Evolutionary conservation across 2,888 invertebrate genomes (phyloP), one percentile per base, ranked within the genome.

Genomic region (Nebria brevicollis): DNA sequence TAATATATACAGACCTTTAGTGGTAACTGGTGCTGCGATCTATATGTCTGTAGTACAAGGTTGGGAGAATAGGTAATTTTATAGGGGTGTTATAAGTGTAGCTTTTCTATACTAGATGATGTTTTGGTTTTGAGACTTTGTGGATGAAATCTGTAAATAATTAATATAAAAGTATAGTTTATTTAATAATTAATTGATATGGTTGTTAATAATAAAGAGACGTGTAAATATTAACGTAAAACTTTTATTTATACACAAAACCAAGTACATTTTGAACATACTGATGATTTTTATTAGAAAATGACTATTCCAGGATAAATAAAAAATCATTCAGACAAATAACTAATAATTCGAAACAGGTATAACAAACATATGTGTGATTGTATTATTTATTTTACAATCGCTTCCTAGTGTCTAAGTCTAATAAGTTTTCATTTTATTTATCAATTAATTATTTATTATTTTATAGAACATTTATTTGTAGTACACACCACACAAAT

Each of bases 381-480:
- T 77, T 81, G 81, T 76, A 54, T 75, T 20, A 20, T 75, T 81
- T 80, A 81, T 81, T 81, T 76, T 81, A 77, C 81, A 81, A 77
- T 64, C 81, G 70, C 43, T 76, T 76, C 70, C 81, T 81, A 81
- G 68, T 68, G 43, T 43, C 76, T 81, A 81, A 74, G 7, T 77
- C 81, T 81, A 81, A 75, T 77, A 77, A 81, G 43, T 68, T 66
- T 81, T 76, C 75, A 80, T 73, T 54, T 81, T 72, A 66, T 81
- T 77, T 70, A 77, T 77, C 81, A 81, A 77, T 81, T 72, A 81
- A 75, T 77, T 81, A 81, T 68, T 68, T 73, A 76, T 81, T 81
- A 81, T 73, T 54, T 81, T 77, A 66, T 81, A 81, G 76, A 77
- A 81, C 81, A 81, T 81, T 81, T 72, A 81, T 81, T 81, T 81